Evolutionary conservation across 2,888 invertebrate genomes (phyloP).

Genomic region (Epirrhoe alternata): DNA sequence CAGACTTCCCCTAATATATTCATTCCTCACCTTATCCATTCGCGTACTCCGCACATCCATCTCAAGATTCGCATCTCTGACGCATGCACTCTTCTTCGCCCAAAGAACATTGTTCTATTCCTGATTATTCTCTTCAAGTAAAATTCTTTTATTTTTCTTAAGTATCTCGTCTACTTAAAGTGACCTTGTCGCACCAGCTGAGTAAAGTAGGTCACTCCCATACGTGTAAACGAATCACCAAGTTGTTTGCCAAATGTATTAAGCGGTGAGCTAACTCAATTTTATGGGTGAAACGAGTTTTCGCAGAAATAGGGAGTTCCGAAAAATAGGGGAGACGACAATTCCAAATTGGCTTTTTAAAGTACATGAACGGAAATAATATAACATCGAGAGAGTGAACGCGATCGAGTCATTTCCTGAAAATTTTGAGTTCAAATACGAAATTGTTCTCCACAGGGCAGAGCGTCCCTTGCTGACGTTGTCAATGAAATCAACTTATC

Average conservation of each 20-base stretch:
- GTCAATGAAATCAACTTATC: too few species aligned
- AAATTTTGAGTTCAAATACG: neutral
- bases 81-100: too few species aligned
- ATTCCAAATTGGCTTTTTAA: slow-evolving; percentile 41
- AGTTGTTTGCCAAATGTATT: slow-evolving; percentile 73
- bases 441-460: neutral
- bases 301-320: slow-evolving; percentile 34
- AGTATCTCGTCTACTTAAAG: neutral
- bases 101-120: too few species aligned
- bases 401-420: slow-evolving; percentile 28
- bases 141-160: too few species aligned
- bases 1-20: too few species aligned
- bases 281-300: slow-evolving; percentile 69
- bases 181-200: slow-evolving; percentile 25
- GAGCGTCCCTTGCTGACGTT: neutral
- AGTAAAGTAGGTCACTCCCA: slow-evolving; percentile 35
- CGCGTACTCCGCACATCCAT: too few species aligned
- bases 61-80: too few species aligned
- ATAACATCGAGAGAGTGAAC: slow-evolving; percentile 32
- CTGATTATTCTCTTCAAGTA: too few species aligned
- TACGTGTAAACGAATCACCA: slow-evolving; percentile 42
- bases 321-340: slow-evolving; percentile 21
- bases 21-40: too few species aligned
- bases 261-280: slow-evolving; percentile 71
- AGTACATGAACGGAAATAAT: slow-evolving; percentile 37